A percentile compares a stretch with the other conserved stretches of the same genome.
Conservation (phyloP, 2,888 invertebrate species). For the Elaeidobius kamerunicus region DNA sequence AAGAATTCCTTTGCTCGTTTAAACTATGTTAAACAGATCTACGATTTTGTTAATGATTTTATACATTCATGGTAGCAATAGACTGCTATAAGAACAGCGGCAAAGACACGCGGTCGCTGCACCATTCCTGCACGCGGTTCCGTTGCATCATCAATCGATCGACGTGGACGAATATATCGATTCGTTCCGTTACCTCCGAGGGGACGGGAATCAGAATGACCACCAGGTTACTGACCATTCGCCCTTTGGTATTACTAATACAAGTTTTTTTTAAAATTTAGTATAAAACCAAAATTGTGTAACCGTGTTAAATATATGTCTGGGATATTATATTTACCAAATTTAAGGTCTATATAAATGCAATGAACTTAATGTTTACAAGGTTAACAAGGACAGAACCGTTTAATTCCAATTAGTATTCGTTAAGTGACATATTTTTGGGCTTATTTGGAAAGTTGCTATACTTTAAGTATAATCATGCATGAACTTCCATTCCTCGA, state of each 20-base stretch:
- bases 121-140: conserved; percentile 24
- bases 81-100: conserved; percentile 18
- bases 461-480: too few species aligned
- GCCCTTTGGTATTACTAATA: background rate
- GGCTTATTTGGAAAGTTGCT: too few species aligned
- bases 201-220: conserved; percentile 2
- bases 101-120: conserved; percentile 14
- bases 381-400: too few species aligned
- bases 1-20: too few species aligned
- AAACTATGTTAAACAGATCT: too few species aligned
- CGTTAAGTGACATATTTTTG: too few species aligned
- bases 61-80: conserved; percentile 7
- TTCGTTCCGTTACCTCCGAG: conserved; percentile 20
- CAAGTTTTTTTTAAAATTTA: too few species aligned
- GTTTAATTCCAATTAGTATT: too few species aligned
- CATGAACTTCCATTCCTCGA: too few species aligned
- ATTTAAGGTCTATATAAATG: background rate
- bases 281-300: too few species aligned
- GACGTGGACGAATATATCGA: conserved; percentile 16
- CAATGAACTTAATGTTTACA: too few species aligned
- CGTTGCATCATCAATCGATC: conserved; percentile 23
- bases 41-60: conserved; percentile 2
- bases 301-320: too few species aligned
- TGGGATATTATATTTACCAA: background rate
- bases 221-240: conserved; percentile 12